These are phyloP conservation scores for Saxidomus purpurata DNA, from an alignment of 1,140 invertebrate genomes.

Conservation along the genomic window DNA sequence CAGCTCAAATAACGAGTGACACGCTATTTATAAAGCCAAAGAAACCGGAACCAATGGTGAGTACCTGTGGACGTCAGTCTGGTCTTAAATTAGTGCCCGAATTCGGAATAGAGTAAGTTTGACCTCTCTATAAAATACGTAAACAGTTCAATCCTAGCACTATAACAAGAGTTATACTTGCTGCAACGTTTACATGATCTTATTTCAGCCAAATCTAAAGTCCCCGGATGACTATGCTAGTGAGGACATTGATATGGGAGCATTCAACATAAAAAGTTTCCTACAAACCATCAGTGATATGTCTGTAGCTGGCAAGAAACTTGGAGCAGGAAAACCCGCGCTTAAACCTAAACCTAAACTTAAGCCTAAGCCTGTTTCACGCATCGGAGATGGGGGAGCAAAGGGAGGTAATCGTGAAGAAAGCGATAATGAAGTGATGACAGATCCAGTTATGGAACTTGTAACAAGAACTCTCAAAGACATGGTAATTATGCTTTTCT, in stretches of 20 bases:
- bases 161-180: too few relatives aligned
- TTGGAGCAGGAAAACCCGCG: not conserved
- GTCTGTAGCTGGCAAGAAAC: slow-evolving; percentile 5
- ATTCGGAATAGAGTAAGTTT: too few relatives aligned
- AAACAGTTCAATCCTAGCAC: too few relatives aligned
- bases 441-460: slow-evolving; percentile 31
- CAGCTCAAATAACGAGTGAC: slow-evolving; percentile 62
- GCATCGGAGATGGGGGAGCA: not conserved
- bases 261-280: not conserved
- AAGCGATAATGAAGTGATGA: not conserved
- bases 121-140: too few relatives aligned
- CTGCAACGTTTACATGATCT: too few relatives aligned
- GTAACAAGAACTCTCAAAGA: slow-evolving; percentile 26
- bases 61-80: too few relatives aligned
- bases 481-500: slow-evolving; percentile 28
- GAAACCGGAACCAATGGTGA: slow-evolving; percentile 56
- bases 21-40: slow-evolving; percentile 54
- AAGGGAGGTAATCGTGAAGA: not conserved
- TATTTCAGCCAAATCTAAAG: slow-evolving; percentile 5
- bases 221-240: slow-evolving; percentile 8
- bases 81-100: too few relatives aligned
- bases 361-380: not conserved
- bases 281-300: slow-evolving; percentile 24
- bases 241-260: not conserved
- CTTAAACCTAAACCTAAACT: not conserved